A percentile compares a stretch with the other conserved stretches of the same genome.
phyloP scores from a whole-genome alignment of 1,140 invertebrate species.

The Uloborus diversus region DNA sequence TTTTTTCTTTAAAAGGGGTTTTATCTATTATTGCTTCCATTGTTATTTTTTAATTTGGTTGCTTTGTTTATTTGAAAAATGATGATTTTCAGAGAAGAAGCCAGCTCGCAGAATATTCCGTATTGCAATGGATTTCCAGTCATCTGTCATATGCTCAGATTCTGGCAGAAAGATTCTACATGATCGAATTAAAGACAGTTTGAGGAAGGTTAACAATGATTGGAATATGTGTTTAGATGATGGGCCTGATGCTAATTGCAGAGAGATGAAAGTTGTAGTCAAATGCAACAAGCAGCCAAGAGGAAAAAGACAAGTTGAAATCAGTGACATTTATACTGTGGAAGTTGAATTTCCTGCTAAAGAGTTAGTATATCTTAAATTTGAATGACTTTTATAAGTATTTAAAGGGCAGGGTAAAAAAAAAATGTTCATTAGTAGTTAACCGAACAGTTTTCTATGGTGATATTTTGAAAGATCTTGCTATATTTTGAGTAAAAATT shows the following conservation, averaged over 20 bases:
- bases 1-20: no score
- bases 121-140: conserved; percentile 91
- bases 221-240: conserved; percentile 93
- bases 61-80: not conserved
- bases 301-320: conserved; percentile 74
- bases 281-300: conserved; percentile 73
- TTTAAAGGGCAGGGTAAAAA: no score
- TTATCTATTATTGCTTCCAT: no score
- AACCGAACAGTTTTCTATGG: no score
- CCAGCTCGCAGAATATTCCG: conserved; percentile 91
- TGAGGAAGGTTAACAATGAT: conserved; percentile 87
- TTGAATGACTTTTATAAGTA: no score
- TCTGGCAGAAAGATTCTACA: conserved; percentile 90
- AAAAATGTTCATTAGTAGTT: no score
- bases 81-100: conserved; percentile 72
- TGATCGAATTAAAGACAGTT: conserved; percentile 85
- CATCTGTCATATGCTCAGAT: conserved; percentile 91
- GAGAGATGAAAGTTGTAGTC: conserved; percentile 82
- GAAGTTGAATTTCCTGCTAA: conserved; percentile 89
- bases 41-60: not conserved
- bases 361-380: conserved; percentile 76
- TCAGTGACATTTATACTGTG: conserved; percentile 84
- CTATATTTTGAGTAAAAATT: no score
- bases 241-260: conserved; percentile 74
- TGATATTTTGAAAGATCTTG: no score